Base-by-base conservation (phyloP, 2,113 vertebrate species). In the Chunga burmeisteri region DNA sequence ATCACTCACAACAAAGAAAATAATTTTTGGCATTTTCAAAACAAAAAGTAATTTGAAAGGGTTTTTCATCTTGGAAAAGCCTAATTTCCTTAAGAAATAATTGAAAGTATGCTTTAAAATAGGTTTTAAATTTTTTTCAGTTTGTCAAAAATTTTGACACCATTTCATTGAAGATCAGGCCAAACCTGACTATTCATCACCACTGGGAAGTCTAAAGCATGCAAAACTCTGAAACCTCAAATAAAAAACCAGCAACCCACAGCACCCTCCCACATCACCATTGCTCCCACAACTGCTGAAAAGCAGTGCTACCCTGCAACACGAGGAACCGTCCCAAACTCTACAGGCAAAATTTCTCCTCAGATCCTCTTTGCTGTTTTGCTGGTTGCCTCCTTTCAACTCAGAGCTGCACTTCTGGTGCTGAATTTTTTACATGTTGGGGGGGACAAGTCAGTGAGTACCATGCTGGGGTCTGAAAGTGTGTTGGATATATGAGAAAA, bases 261-360 rank as follows among this genome's bases (percentile, higher is more conserved):
- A 9, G 10, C 16, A 38, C 4, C 36, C 12, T 75, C 10, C 50
- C 30, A 40, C 25, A 32, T 7, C 27, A 6, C 38, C 58, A 9
- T 7, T 59, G 7, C 61, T 93, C 26, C 53, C 17, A 22, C 0
- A 1, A 0, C 6, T 62, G 46, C 32, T 72, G 32, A 29, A 58
- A 53, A 63, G 53, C 32, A 32, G 27, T 10, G 16, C 9, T 26
- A 13, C 26, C 10, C 34, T 47, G 25, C 16, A 53, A 10, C 14
- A 34, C 0, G 1, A 73, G 44, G 12, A 59, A 9, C 27, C 1
- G 4, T 0, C 16, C 11, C 34, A 13, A 4, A 4, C 49, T 7
- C 40, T 44, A 36, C 3, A 16, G 36, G 34, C 42, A 68, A 49
- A 75, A 61, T 49, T 55, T 53, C 44, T 56, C 52, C 26, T 5